Base-by-base conservation (phyloP, 2,797 vertebrate genomes). In the Brachyrhaphis roseni region DNA sequence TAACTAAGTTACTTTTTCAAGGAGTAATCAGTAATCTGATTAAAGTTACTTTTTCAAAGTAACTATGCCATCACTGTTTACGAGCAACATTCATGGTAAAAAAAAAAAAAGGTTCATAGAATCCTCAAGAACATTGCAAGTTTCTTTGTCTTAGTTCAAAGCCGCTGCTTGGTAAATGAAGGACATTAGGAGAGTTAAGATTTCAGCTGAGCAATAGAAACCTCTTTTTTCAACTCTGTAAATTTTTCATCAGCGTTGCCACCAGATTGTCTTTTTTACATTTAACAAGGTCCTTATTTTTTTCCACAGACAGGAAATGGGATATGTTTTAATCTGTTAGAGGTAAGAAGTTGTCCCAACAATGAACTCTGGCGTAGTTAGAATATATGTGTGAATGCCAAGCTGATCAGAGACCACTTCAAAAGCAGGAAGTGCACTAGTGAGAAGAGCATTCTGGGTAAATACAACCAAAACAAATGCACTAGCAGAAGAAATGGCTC, bases 51-150 rank as follows among this genome's bases (percentile, higher is more conserved):
- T n/a, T n/a, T n/a, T n/a, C n/a, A n/a, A n/a, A n/a, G n/a, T n/a
- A n/a, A n/a, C n/a, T n/a, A n/a, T n/a, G n/a, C n/a, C n/a, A n/a
- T n/a, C n/a, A n/a, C n/a, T n/a, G n/a, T 68, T 68, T 34, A 68
- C 0, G 0, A 41, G 5, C 3, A 41, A 41, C 4, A 23, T 41
- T 2, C 18, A 36, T 1, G 1, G 62, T 36, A n/a, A n/a, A n/a
- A n/a, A n/a, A n/a, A n/a, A 46, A 16, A 23, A 64, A 23, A 66
- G 4, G 3, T 36, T 39, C 1, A 0, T 18, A 66, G 5, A 18
- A 2, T 31, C 28, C 28, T 13, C 13, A 62, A 18, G 6, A 36
- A 20, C 62, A 64, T 18, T 64, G 16, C 16, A 20, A 8, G 34
- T 39, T 23, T 5, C n/a, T 34, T 11, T 68, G 36, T 26, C 4